Evolutionary conservation across 2,888 invertebrate species (phyloP), one percentile per base, ranked within the genome.

Genomic region (Halocaridina rubra): DNA sequence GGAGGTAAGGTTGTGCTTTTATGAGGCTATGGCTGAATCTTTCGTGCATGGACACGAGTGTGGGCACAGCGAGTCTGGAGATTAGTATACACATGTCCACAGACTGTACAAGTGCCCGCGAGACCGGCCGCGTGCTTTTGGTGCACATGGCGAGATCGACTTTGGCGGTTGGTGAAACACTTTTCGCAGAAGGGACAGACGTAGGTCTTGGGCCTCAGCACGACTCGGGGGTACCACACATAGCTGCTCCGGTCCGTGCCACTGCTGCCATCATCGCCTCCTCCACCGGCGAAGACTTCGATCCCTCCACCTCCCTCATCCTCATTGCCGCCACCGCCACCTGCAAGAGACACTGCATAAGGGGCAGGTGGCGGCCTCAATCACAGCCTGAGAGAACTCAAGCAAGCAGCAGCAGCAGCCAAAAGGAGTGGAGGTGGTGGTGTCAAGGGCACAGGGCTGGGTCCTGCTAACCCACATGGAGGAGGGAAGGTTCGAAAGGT

Each of bases 101-200:
- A 86, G 22, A 86, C 80, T 10, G 82, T 27, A 32, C 86, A 86
- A 46, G 86, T 86, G 72, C 86, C 86, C 24, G 86, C 82, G 61
- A 86, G 82, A 24, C 86, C 86, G 39, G 86, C 82, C 53, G 86
- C 86, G 67, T 86, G 86, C 82, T 86, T 86, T 80, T 86, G 86
- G 80, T 86, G 86, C 29, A 86, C 86, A 61, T 86, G 86, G 74
- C 86, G 79, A 46, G 86, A 86, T 13, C 86, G 79, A 57, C 86
- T 86, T 69, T 86, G 86, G 22, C 86, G 79, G 79, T 86, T 86
- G 86, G 86, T 86, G 82, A 86, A 86, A 82, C 86, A 84, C 76
- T 86, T 82, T 46, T 86, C 86, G 71, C 86, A 86, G 80, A 86
- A 86, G 82, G 86, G 86, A 61, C 86, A 86, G 71, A 82, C 53